Evolutionary conservation across 2,113 vertebrate genomes (phyloP), one percentile per base, ranked within the genome.

Genomic region (Pelecanoides urinatrix): DNA sequence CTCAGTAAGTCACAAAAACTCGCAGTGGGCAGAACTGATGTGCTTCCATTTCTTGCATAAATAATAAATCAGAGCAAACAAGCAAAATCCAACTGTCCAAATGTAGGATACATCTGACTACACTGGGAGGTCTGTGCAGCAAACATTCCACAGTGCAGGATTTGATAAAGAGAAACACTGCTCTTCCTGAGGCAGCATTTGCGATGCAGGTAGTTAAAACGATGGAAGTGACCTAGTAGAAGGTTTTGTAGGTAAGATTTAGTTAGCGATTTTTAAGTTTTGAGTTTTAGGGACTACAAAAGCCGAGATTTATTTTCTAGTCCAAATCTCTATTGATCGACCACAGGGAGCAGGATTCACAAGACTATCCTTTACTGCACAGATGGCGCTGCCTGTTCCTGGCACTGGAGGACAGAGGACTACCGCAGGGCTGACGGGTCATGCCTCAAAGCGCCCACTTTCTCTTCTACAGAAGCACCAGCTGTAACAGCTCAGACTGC

Each of bases 371-470:
- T 36, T n/a, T 56, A 7, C 36, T 5, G 38, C 34, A 36, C 34
- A 8, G 2, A 18, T 1, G 3, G 50, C 6, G 20, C 5, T 36
- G 45, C 38, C 65, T 3, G 11, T 12, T 53, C 30, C 59, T 16
- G 2, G 7, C 11, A 23, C 1, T 29, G 62, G 19, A 36, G 18
- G 30, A 38, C 32, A 30, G 42, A 22, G 52, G 32, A 6, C 21
- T 16, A 13, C 30, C 3, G 9, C 2, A 1, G 61, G 47, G 74
- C 59, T 44, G 25, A 7, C 9, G 20, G 30, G 40, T 21, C 9
- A 1, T 7, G 32, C 45, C 25, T 22, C 53, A 3, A 40, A 36
- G 47, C 7, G 32, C 47, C 73, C 17, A 4, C 65, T 26, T 47
- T 36, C 42, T 40, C 20, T 19, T 38, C 17, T 6, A 6, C 15